phyloP scores from a whole-genome alignment of 2,888 invertebrate species.

The Cordilura impudica region DNA sequence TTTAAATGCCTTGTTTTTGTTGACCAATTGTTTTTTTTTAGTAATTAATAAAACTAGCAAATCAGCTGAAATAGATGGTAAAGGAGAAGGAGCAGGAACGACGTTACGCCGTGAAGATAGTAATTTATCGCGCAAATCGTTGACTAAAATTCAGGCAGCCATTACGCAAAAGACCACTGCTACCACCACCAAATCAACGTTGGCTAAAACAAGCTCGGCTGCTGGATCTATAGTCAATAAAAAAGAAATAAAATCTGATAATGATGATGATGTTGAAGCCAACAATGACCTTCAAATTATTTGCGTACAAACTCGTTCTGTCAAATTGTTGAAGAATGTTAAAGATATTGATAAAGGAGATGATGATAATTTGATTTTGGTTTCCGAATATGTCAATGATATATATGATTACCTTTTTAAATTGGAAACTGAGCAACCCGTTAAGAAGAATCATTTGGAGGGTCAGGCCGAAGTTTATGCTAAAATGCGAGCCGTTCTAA shows the following conservation, averaged over 20 bases:
- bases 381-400: constrained; percentile 91
- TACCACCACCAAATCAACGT: neutral
- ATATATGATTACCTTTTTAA: constrained; percentile 90
- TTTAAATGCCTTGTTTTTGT: no score
- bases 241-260: neutral
- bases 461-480: constrained; percentile 84
- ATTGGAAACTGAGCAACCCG: constrained; percentile 84
- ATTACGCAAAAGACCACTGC: constrained; percentile 65
- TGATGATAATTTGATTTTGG: constrained; percentile 86
- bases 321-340: constrained; percentile 74
- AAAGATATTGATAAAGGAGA: constrained; percentile 89
- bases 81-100: constrained; percentile 34
- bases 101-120: constrained; percentile 75
- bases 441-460: constrained; percentile 83
- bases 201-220: constrained; percentile 30
- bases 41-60: constrained; percentile 36
- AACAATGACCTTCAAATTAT: constrained; percentile 61
- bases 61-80: constrained; percentile 7
- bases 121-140: constrained; percentile 73
- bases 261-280: neutral
- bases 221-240: constrained; percentile 18
- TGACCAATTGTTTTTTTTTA: neutral
- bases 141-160: constrained; percentile 74
- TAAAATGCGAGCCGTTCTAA: constrained; percentile 91
- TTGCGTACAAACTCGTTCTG: constrained; percentile 66